A percentile compares a stretch with the other conserved stretches of the same genome.
These are phyloP conservation scores for Galerucella nymphaeae DNA, from an alignment of 2,888 invertebrate genomes.

Conservation along the genomic window DNA sequence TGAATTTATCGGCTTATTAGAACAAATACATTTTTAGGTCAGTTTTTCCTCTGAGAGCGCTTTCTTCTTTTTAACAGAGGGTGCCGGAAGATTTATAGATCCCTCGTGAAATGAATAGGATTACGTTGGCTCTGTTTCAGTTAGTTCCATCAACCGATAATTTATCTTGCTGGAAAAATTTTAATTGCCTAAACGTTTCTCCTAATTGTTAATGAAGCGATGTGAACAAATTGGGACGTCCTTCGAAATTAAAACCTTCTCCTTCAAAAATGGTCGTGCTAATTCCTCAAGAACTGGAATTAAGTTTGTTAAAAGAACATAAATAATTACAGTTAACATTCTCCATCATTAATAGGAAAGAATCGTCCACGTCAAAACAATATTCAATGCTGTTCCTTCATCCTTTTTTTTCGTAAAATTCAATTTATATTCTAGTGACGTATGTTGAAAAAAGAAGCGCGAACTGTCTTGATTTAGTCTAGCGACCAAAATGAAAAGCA, in stretches of 20 bases:
- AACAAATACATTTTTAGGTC: slow-evolving; percentile 22
- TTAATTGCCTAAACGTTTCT: slow-evolving; percentile 22
- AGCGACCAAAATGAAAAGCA: slow-evolving; percentile 22
- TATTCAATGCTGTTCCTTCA: too few relatives aligned
- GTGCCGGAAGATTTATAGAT: slow-evolving; percentile 28
- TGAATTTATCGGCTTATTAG: not conserved
- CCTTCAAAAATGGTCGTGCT: too few relatives aligned
- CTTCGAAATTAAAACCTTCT: not conserved
- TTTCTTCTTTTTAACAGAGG: slow-evolving; percentile 20
- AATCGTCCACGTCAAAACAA: too few relatives aligned
- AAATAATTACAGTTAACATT: too few relatives aligned
- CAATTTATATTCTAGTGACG: slow-evolving; percentile 16
- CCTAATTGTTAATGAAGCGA: slow-evolving; percentile 29
- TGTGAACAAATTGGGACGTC: slow-evolving; percentile 19
- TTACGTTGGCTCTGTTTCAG: slow-evolving; percentile 27
- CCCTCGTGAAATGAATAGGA: slow-evolving; percentile 32
- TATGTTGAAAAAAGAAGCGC: slow-evolving; percentile 23
- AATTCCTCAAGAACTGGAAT: too few relatives aligned
- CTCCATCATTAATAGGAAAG: too few relatives aligned
- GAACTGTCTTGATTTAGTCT: slow-evolving; percentile 33
- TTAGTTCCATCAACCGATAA: slow-evolving; percentile 30
- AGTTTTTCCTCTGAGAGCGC: slow-evolving; percentile 7
- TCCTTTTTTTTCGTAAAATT: too few relatives aligned
- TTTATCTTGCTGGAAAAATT: slow-evolving; percentile 32
- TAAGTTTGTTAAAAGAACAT: too few relatives aligned